Conservation (phyloP, 2,113 vertebrate species). For the Mesoclemmys tuberculata region DNA sequence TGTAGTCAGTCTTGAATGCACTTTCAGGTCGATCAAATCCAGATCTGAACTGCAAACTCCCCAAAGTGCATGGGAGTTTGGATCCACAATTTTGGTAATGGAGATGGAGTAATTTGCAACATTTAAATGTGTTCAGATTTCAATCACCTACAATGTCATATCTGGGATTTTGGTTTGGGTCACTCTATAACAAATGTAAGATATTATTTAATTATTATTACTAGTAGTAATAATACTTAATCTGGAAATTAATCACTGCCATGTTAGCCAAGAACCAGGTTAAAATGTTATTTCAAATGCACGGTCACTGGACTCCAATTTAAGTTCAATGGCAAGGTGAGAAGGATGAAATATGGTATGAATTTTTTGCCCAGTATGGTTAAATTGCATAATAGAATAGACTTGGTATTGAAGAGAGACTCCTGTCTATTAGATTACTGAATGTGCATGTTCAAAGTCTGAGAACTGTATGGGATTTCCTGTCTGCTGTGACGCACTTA, state of each 20-base stretch:
- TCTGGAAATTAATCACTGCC: neutral
- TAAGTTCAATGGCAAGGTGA: neutral
- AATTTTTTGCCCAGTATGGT: neutral
- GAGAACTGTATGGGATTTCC: neutral
- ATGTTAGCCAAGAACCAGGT: neutral
- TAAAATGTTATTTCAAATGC: neutral
- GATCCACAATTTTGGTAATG: neutral
- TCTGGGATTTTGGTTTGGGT: neutral
- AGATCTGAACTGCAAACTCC: neutral
- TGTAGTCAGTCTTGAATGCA: neutral
- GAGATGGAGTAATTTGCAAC: fast-evolving
- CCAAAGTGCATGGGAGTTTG: neutral
- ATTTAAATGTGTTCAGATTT: neutral
- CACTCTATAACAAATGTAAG: neutral
- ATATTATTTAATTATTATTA: neutral
- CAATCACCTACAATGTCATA: neutral
- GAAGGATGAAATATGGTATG: neutral
- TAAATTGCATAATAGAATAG: neutral
- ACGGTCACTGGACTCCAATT: neutral
- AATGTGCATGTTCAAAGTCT: neutral
- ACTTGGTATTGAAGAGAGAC: neutral
- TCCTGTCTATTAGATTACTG: neutral
- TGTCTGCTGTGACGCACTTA: neutral
- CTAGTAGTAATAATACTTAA: neutral
- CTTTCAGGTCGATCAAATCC: neutral